Evolutionary conservation across 2,888 invertebrate genomes (phyloP).

Genomic region (Gastrophysa polygoni): DNA sequence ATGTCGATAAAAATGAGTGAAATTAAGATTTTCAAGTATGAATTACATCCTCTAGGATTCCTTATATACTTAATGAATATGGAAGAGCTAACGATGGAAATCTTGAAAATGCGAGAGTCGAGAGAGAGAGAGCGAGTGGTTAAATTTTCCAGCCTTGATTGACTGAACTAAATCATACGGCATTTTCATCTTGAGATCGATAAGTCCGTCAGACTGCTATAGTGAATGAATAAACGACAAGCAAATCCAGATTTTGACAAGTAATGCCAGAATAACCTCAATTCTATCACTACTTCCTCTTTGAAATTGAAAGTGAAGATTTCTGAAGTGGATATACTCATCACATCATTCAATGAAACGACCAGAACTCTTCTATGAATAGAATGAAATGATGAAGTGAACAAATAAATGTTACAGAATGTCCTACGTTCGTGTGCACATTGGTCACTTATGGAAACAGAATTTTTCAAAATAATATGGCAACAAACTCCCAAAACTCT

Average conservation of each 20-base stretch:
- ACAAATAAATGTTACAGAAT: too few relatives aligned
- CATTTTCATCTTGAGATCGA: neutral
- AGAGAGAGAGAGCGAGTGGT: too few relatives aligned
- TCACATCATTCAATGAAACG: too few relatives aligned
- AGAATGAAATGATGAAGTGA: too few relatives aligned
- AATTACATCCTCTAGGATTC: too few relatives aligned
- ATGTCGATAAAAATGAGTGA: too few relatives aligned
- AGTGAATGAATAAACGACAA: neutral
- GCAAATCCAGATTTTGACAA: neutral
- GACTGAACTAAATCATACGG: neutral
- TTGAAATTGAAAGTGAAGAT: neutral
- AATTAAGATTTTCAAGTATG: too few relatives aligned
- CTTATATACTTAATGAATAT: too few relatives aligned
- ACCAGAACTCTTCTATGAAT: neutral
- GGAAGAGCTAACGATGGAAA: too few relatives aligned
- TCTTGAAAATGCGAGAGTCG: too few relatives aligned
- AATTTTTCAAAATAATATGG: neutral
- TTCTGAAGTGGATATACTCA: neutral
- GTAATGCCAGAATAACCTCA: slow-evolving; percentile 7
- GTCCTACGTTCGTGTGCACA: neutral
- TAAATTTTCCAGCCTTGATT: neutral
- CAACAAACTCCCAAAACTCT: neutral
- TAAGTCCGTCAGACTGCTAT: neutral
- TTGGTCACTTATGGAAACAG: neutral
- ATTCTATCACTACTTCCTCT: neutral